Evolutionary conservation across 2,113 vertebrate species (phyloP).

Genomic region (Bucco capensis): DNA sequence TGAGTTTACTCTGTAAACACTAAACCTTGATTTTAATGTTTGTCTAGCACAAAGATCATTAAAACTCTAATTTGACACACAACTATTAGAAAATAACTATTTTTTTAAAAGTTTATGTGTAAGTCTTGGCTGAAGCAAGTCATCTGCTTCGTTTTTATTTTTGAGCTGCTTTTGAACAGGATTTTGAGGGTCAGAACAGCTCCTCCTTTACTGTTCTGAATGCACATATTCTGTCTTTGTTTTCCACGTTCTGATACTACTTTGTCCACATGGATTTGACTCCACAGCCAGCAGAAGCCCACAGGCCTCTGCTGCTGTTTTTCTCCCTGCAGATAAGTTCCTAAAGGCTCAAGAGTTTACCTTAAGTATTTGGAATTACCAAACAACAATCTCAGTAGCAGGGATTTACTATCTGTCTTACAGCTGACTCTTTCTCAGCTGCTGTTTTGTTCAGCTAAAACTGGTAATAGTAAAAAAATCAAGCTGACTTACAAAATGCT

Average conservation of each 20-base stretch:
- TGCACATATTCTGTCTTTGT: background rate
- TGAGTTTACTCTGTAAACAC: background rate
- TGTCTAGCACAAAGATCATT: accelerated
- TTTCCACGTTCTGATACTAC: background rate
- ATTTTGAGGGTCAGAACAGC: background rate
- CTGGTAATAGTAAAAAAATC: background rate
- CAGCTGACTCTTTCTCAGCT: background rate
- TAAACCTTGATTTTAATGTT: background rate
- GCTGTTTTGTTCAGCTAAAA: background rate
- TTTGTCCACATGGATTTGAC: background rate
- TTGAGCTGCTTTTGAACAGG: background rate
- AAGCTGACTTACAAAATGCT: background rate
- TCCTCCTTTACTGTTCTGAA: background rate
- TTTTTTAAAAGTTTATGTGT: background rate
- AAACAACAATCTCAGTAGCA: background rate
- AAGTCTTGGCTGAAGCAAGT: background rate
- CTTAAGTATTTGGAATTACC: background rate
- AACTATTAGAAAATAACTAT: background rate
- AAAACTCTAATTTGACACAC: background rate
- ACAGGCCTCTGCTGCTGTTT: background rate
- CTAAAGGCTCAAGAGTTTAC: background rate
- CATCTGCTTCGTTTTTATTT: background rate
- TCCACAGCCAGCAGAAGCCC: background rate
- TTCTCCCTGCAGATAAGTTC: background rate
- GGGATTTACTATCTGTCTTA: background rate